A percentile compares a stretch with the other conserved stretches of the same genome.
phyloP scores from a whole-genome alignment of 2,113 vertebrate genomes.

The Phrynosoma platyrhinos region DNA sequence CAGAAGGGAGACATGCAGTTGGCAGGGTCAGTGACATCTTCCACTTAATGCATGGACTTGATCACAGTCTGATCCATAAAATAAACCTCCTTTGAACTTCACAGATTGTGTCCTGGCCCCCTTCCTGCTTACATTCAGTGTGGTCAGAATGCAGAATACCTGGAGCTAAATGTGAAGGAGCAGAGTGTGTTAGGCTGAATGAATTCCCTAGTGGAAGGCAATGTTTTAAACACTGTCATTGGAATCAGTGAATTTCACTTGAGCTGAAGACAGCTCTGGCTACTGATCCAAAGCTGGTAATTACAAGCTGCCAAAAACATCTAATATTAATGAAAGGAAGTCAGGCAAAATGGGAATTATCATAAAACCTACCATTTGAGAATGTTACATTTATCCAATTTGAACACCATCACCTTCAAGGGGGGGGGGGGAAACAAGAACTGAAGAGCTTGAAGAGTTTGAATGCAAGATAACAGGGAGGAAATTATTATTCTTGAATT shows the following conservation, averaged over 20 bases:
- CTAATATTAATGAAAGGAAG: slow-evolving; percentile 48
- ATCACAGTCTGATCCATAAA: neutral
- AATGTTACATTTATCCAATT: slow-evolving; percentile 31
- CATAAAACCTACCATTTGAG: slow-evolving; percentile 39
- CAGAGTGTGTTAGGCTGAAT: neutral
- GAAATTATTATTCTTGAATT: slow-evolving; percentile 7
- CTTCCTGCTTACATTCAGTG: slow-evolving; percentile 2
- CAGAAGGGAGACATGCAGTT: slow-evolving; percentile 18
- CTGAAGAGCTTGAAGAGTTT: neutral
- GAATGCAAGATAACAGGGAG: neutral
- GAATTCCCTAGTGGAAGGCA: slow-evolving; percentile 41
- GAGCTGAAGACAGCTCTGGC: slow-evolving; percentile 43
- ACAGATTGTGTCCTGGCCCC: neutral
- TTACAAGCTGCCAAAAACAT: slow-evolving; percentile 60
- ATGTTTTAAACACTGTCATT: slow-evolving; percentile 4
- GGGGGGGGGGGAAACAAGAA: neutral
- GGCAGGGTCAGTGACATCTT: slow-evolving; percentile 41
- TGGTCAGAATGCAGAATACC: slow-evolving; percentile 25
- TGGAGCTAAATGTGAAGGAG: slow-evolving; percentile 7
- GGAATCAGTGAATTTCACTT: slow-evolving; percentile 53
- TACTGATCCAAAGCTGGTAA: slow-evolving; percentile 55
- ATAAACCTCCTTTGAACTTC: slow-evolving; percentile 1
- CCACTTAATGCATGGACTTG: neutral
- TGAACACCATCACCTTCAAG: slow-evolving; percentile 29
- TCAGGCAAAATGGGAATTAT: slow-evolving; percentile 44